Base-by-base conservation (phyloP, 2,113 vertebrate genomes). In the Cephalopholis sonnerati region DNA sequence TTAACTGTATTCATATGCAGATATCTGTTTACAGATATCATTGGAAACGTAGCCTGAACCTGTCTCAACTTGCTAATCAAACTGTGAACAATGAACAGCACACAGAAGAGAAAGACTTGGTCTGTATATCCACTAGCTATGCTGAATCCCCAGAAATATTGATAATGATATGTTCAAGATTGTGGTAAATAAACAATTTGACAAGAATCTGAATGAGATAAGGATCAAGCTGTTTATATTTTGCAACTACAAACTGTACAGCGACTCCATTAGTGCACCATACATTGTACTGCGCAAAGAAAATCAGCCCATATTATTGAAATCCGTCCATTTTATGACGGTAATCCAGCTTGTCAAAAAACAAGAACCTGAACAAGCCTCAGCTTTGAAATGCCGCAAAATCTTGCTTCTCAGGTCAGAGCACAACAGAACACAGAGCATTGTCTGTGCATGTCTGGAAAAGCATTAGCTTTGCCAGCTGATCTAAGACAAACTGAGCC, bases 381-480 rank as follows among this genome's bases (percentile, higher is more conserved):
- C 9, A 3, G 59, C 41, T 36, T 41, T 64, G 51, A 73, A 54
- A 72, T 25, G 61, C 9, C 3, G 79, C 58, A 32, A 44, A 70
- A 74, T 72, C 32, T 58, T 54, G 54, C 32, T 39, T 55, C 48
- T 81, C 62, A 24, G 51, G 72, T 72, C 76, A 79, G 48, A 82
- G 51, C 54, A 79, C 82, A 76, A 66, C 58, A 80, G 32, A 54
- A 57, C 18, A 64, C 74, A 12, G 79, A 67, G 64, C n/a, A 62
- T 73, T 87, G 81, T 92, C 48, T 11, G 41, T 81, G 75, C 46
- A 62, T 71, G 74, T 79, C 74, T 89, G 69, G 48, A 77, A 64
- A 78, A 80, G 72, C 59, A 81, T 83, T 82, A 74, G 73, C 50
- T 48, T 59, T 77, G 70, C 82, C 82, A 81, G 89, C 84, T 84